Evolutionary conservation across 2,888 invertebrate species (phyloP), one percentile per base, ranked within the genome.

Genomic region (Agonopterix subpropinquella): DNA sequence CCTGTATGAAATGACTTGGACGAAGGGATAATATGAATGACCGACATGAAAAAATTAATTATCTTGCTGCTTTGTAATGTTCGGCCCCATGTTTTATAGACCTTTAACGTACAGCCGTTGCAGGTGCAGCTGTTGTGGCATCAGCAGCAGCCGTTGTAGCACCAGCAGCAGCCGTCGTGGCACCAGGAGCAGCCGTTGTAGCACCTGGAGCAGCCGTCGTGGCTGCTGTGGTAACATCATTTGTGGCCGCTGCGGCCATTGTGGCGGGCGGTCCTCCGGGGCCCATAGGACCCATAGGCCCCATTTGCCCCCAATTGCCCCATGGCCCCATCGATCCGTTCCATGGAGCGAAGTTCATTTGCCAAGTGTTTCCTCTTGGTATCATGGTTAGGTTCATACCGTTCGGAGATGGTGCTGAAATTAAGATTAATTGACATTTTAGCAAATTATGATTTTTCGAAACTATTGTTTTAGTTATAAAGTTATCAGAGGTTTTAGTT

Each of bases 321-420:
- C 11, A 8, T 28, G 28, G 28, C 28, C 28, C 28, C 28, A 28
- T 11, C 28, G 28, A 4, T 28, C 11, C 37, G 43, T 35, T 39
- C 65, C 61, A 64, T 0, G 73, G 73, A 11, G 57, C 43, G 2
- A 73, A 48, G 46, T 56, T 53, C 48, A 73, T 45, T 4, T 42
- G 48, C 58, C 64, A 64, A 0, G 58, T 50, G 8, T 55, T 59
- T 4, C 59, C 63, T 2, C 50, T 18, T 41, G 58, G 64, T 13
- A 53, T 51, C 56, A 76, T 52, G 4, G 64, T 69, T 5, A 77
- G 37, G 50, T 68, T 74, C 52, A 73, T 56, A 2, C 74, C 77
- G 43, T 61, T 65, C 37, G 72, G 67, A 9, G 73, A 77, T 73
- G 64, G 39, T 45, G 51, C 28, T 28, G 28, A 28, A 28, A 28